Conservation (phyloP, 1,140 invertebrate species). For the Trichonephila clavata region DNA sequence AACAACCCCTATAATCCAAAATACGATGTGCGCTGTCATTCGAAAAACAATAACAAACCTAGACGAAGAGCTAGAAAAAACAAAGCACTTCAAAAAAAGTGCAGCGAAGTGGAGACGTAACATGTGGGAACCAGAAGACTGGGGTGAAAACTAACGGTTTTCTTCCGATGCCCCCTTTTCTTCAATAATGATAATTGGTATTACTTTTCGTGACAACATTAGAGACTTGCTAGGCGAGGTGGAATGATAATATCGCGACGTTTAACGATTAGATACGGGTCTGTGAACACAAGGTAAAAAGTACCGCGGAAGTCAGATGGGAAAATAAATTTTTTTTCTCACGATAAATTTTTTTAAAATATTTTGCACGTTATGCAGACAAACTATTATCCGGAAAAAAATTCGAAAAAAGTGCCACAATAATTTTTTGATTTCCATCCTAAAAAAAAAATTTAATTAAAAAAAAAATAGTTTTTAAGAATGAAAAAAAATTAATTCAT, state of each 20-base stretch:
- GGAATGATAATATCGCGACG: slow-evolving; percentile 9
- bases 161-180: not conserved
- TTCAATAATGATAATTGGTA: not conserved
- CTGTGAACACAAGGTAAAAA: not conserved
- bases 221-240: not conserved
- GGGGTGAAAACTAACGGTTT: slow-evolving; percentile 36
- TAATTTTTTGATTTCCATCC: too few species aligned
- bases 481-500: too few species aligned
- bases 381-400: too few species aligned
- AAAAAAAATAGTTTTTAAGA: too few species aligned
- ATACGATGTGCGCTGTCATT: not conserved
- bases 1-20: not conserved
- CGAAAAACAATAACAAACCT: not conserved
- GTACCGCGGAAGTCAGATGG: not conserved
- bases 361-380: too few species aligned
- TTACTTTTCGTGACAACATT: not conserved
- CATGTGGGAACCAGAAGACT: slow-evolving; percentile 38
- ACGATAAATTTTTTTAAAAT: slow-evolving; percentile 3
- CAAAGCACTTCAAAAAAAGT: not conserved
- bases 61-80: not conserved
- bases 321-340: slow-evolving; percentile 7
- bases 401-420: too few species aligned
- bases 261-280: slow-evolving; percentile 7
- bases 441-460: too few species aligned
- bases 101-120: slow-evolving; percentile 23